phyloP scores from a whole-genome alignment of 2,797 vertebrate genomes.

The Diglossa cyanea region DNA sequence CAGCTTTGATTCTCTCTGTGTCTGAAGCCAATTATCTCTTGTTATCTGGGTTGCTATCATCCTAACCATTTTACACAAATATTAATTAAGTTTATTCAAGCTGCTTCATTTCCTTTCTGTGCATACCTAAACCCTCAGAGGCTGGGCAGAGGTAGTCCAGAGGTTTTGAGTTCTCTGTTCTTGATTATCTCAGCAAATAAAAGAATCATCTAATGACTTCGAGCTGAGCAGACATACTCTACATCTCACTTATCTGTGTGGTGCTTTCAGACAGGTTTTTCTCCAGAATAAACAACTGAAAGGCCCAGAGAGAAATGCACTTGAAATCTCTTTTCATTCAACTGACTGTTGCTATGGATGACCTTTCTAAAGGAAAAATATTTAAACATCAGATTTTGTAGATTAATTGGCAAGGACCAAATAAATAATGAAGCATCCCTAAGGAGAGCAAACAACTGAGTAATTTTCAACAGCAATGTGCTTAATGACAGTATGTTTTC shows the following conservation, averaged over 20 bases:
- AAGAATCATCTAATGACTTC: not conserved
- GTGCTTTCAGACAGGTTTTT: not conserved
- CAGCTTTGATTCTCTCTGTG: not conserved
- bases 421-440: not conserved
- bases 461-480: not conserved
- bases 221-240: not conserved
- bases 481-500: not conserved
- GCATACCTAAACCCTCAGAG: not conserved
- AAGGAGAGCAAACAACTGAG: not conserved
- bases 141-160: not conserved
- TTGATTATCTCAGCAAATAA: not conserved
- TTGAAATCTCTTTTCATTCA: not conserved
- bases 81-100: not conserved
- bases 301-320: not conserved
- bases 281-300: not conserved
- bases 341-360: not conserved
- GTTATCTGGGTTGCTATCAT: not conserved
- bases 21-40: not conserved
- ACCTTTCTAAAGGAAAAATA: not conserved
- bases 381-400: not conserved
- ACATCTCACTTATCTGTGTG: not conserved
- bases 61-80: not conserved
- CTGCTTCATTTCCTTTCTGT: not conserved
- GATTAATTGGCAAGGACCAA: not conserved
- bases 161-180: not conserved